Percentiles rank a stretch among this genome's conserved stretches.
Evolutionary conservation across 2,113 vertebrate species (phyloP).

Genomic region (Paradisaea rubra): DNA sequence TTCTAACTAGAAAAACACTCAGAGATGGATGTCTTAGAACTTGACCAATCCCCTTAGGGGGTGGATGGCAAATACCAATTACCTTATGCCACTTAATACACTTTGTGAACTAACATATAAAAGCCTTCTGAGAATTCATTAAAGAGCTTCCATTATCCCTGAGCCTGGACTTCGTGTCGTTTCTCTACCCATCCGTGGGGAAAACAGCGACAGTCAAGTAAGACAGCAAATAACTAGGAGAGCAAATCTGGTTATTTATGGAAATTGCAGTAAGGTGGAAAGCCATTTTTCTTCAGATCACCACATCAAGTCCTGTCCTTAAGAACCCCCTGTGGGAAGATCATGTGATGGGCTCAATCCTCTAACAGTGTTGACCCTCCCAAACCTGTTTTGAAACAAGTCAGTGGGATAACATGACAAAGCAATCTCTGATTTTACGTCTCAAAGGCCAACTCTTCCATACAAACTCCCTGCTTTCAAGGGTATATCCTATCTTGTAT

Average conservation of each 20-base stretch:
- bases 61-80: no score
- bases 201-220: background rate
- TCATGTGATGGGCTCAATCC: background rate
- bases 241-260: background rate
- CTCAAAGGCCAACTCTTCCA: background rate
- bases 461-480: background rate
- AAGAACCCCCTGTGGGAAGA: background rate
- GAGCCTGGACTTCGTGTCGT: no score
- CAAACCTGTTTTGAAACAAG: background rate
- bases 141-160: no score
- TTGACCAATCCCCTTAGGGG: no score
- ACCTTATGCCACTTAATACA: no score
- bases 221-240: background rate
- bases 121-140: no score
- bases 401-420: background rate
- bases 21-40: no score
- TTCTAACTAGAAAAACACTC: no score
- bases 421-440: background rate
- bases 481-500: background rate
- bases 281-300: background rate
- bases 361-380: background rate
- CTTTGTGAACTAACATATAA: no score
- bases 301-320: background rate
- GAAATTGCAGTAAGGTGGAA: background rate
- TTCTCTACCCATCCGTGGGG: no score